These are phyloP conservation scores for Amphibalanus amphitrite DNA, from an alignment of 1,140 invertebrate species.

Conservation along the genomic window DNA sequence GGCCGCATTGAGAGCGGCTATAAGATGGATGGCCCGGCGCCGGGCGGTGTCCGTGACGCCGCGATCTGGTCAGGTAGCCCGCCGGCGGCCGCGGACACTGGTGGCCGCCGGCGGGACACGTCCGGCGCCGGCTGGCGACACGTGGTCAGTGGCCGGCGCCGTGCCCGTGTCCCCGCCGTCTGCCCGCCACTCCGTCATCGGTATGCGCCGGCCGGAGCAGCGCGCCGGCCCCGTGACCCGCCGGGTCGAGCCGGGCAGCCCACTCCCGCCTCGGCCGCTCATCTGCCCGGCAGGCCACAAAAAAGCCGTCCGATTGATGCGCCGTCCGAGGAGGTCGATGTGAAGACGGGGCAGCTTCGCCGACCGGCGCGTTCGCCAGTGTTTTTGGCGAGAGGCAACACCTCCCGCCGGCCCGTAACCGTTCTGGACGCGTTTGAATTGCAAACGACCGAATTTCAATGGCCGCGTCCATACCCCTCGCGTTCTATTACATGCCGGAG, in stretches of 20 bases:
- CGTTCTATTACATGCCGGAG: background rate
- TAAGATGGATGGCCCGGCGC: background rate
- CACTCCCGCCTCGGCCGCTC: too few relatives aligned
- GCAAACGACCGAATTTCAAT: slow-evolving; percentile 1
- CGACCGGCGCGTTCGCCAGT: background rate
- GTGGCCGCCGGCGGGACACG: background rate
- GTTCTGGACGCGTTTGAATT: background rate
- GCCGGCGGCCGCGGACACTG: background rate
- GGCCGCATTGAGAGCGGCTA: background rate
- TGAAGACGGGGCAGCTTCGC: too few relatives aligned
- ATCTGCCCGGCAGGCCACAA: too few relatives aligned
- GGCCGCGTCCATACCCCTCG: background rate
- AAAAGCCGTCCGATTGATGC: too few relatives aligned
- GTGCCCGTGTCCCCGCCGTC: background rate
- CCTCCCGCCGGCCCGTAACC: too few relatives aligned
- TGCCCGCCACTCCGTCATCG: too few relatives aligned
- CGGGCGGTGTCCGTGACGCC: too few relatives aligned
- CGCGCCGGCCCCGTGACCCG: too few relatives aligned
- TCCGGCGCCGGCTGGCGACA: background rate
- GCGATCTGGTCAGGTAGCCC: background rate
- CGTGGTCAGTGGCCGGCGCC: background rate
- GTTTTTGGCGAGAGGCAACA: background rate
- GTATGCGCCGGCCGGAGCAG: background rate
- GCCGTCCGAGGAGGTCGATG: background rate
- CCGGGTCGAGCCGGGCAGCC: background rate